phyloP scores from a whole-genome alignment of 2,113 vertebrate species.

The Sinocyclocheilus grahami region DNA sequence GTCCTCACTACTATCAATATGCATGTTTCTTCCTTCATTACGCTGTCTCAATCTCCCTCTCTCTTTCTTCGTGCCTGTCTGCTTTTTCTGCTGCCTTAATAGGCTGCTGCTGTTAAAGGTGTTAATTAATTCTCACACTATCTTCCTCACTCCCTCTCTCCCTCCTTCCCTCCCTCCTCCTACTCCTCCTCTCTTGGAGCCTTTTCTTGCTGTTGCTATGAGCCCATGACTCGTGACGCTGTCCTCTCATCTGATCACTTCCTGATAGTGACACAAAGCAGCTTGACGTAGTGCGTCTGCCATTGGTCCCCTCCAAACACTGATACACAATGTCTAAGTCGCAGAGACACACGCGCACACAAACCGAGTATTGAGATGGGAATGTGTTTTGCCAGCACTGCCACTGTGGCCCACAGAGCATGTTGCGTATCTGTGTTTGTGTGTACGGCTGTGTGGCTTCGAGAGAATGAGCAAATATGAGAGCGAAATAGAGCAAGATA shows the following conservation, averaged over 20 bases:
- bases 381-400: conserved; percentile 11
- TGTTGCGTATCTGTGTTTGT: background rate
- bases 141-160: conserved; percentile 29
- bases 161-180: background rate
- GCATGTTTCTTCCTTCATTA: conserved; percentile 14
- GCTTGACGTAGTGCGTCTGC: conserved; percentile 28
- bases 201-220: conserved; percentile 47
- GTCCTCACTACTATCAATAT: background rate
- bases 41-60: conserved; percentile 20
- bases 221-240: conserved; percentile 24
- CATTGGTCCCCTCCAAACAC: conserved; percentile 34
- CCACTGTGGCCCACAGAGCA: conserved; percentile 17
- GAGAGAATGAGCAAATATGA: background rate
- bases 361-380: background rate
- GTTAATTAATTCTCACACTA: conserved; percentile 54
- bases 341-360: background rate
- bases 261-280: conserved; percentile 36
- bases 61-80: conserved; percentile 27
- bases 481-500: background rate
- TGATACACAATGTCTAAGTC: conserved; percentile 12
- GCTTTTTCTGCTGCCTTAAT: conserved; percentile 48
- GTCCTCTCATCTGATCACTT: conserved; percentile 23
- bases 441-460: background rate
- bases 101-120: conserved; percentile 51
- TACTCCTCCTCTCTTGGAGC: background rate